Conservation (phyloP, 2,888 invertebrate genomes). For the Dryobota labecula region DNA sequence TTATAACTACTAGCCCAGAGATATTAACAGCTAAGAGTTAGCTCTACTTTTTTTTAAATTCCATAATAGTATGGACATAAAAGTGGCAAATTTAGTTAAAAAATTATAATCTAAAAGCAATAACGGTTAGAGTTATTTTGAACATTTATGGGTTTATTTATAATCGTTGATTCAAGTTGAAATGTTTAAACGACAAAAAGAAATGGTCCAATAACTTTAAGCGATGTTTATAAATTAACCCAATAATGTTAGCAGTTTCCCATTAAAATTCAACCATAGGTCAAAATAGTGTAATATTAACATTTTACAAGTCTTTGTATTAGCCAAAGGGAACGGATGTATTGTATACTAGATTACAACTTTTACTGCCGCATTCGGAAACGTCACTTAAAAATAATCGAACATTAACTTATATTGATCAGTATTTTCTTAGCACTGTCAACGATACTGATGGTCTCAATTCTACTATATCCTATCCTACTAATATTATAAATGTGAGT, state of each 20-base stretch:
- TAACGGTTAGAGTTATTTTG: background rate
- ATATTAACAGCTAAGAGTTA: slow-evolving; percentile 7
- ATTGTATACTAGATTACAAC: slow-evolving; percentile 37
- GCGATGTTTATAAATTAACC: slow-evolving; percentile 7
- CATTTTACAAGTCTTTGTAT: slow-evolving; percentile 25
- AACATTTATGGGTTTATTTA: background rate
- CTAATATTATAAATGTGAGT: too few relatives aligned
- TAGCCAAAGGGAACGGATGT: slow-evolving; percentile 60
- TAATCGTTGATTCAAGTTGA: background rate
- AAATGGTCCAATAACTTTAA: too few relatives aligned
- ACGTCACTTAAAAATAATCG: slow-evolving; percentile 10
- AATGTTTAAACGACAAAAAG: background rate
- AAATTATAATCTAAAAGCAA: slow-evolving; percentile 1
- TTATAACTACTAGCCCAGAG: slow-evolving; percentile 41
- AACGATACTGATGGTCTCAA: background rate
- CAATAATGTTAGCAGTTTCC: background rate
- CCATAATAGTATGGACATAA: background rate
- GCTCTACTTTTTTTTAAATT: background rate
- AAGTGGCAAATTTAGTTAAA: slow-evolving; percentile 3
- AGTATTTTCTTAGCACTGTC: background rate
- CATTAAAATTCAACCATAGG: slow-evolving; percentile 17
- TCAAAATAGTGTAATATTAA: slow-evolving; percentile 13
- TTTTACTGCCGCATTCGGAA: slow-evolving; percentile 25
- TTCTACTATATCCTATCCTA: too few relatives aligned
- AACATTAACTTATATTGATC: background rate